These are phyloP conservation scores for Melanostoma scalare DNA, from an alignment of 2,888 invertebrate genomes.

Conservation along the genomic window DNA sequence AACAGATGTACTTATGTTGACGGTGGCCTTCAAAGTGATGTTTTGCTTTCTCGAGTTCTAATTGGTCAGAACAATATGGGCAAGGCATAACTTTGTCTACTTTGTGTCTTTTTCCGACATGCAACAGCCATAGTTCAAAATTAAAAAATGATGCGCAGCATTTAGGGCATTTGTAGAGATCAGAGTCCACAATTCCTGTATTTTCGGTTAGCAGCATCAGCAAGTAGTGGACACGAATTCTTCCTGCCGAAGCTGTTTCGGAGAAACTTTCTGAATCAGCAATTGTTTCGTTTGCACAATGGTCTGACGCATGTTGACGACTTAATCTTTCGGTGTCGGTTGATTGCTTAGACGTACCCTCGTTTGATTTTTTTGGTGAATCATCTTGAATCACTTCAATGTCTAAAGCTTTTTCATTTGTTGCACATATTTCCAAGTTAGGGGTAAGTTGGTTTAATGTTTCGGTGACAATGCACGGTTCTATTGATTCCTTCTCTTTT, in stretches of 20 bases:
- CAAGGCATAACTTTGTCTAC: not conserved
- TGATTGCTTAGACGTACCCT: too few species aligned
- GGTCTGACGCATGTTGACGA: too few species aligned
- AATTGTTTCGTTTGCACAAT: not conserved
- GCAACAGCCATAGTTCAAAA: conserved; percentile 73
- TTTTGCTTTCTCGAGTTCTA: not conserved
- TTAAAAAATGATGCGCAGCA: conserved; percentile 74
- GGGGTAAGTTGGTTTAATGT: too few species aligned
- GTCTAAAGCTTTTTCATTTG: too few species aligned
- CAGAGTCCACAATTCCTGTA: conserved; percentile 22
- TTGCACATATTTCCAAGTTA: too few species aligned
- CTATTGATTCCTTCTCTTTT: too few species aligned
- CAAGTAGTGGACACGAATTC: not conserved
- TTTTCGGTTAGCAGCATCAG: conserved; percentile 49
- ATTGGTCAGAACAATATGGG: conserved; percentile 21
- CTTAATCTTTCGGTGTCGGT: too few species aligned
- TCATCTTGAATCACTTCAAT: too few species aligned
- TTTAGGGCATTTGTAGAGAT: conserved; percentile 72
- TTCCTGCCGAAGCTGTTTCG: not conserved
- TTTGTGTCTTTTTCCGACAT: conserved; percentile 70
- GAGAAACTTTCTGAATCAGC: too few species aligned
- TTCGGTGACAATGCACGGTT: too few species aligned
- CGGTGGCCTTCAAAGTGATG: conserved; percentile 24
- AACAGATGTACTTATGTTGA: conserved; percentile 42
- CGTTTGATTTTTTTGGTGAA: too few species aligned